Base-by-base conservation (phyloP, 2,797 vertebrate species). In the Channallabes apus region DNA sequence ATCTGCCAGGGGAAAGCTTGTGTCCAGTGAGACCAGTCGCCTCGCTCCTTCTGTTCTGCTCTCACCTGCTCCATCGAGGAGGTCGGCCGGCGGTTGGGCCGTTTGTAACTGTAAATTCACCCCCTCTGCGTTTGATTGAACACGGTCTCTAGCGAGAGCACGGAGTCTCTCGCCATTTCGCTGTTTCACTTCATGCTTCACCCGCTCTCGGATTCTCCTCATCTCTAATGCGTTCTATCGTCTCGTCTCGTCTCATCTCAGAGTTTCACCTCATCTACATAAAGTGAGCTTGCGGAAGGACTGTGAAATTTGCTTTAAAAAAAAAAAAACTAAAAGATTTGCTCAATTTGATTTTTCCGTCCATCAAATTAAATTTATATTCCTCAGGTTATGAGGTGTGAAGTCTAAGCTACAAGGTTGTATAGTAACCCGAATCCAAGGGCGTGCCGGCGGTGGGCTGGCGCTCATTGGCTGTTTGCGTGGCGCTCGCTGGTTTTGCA, bases 81-180 rank as follows among this genome's bases (percentile, higher is more conserved):
- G 54, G 27, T 76, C 27, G 58, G 17, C 27, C 6, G 2, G 27
- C 59, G 85, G 73, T 83, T 51, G 71, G 75, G 75, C 65, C 58
- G 78, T 54, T 59, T 85, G 88, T 67, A 79, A 85, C 56, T 68
- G 81, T 73, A 46, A 73, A 62, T 80, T 84, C 46, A 15, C 64
- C 24, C 35, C 62, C 20, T 65, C 64, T 46, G 6, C 67, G 51
- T 79, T 69, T 62, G 76, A 29, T 54, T 82, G 76, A 82, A 54
- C 84, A 59, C 11, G 2, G 77, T 88, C 86, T 65, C 81, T 71
- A 54, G 65, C 18, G 65, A 69, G 69, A 58, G 68, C 54, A 83
- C 85, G 71, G 71, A 76, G 82, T 79, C 17, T 3, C n/a, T 32
- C 8, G 4, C n/a, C 65, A 6, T 46, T 81, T 32, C 56, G 18